A percentile compares a stretch with the other conserved stretches of the same genome.
Conservation (phyloP, 2,888 invertebrate species). For the Cheilosia grossa region DNA sequence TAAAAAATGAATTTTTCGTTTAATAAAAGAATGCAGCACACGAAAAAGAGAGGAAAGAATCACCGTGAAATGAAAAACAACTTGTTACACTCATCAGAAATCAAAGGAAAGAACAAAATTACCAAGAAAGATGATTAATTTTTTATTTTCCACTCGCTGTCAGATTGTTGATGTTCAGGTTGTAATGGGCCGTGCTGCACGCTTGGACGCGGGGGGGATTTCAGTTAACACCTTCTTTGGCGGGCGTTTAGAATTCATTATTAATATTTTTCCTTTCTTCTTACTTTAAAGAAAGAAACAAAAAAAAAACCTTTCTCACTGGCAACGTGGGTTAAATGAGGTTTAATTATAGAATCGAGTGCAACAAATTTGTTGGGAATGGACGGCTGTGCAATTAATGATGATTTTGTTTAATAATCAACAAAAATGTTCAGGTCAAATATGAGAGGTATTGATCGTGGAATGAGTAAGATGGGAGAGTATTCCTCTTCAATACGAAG, state of each 20-base stretch:
- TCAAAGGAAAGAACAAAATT: constrained; percentile 36
- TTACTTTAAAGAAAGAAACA: not conserved
- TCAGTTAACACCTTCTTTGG: constrained; percentile 73
- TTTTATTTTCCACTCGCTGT: constrained; percentile 65
- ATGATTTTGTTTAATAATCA: constrained; percentile 1
- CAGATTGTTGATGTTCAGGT: constrained; percentile 58
- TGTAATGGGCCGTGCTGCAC: constrained; percentile 29
- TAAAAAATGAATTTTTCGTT: constrained; percentile 60
- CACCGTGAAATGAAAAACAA: constrained; percentile 57
- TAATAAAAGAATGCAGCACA: constrained; percentile 29
- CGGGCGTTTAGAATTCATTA: constrained; percentile 61
- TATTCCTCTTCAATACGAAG: too few relatives aligned
- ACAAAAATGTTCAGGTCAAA: constrained; percentile 15
- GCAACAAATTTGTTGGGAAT: constrained; percentile 28
- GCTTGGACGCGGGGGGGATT: constrained; percentile 33
- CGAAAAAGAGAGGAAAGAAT: not conserved
- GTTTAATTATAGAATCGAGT: constrained; percentile 47
- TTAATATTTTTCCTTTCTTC: constrained; percentile 26
- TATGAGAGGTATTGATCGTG: constrained; percentile 8
- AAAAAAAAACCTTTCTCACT: not conserved
- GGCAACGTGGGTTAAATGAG: constrained; percentile 36
- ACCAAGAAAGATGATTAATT: constrained; percentile 69
- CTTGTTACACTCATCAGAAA: constrained; percentile 67
- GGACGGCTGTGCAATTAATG: constrained; percentile 32
- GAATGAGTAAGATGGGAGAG: not conserved